Base-by-base conservation (phyloP, 2,113 vertebrate genomes). In the Corythornis vintsioides region DNA sequence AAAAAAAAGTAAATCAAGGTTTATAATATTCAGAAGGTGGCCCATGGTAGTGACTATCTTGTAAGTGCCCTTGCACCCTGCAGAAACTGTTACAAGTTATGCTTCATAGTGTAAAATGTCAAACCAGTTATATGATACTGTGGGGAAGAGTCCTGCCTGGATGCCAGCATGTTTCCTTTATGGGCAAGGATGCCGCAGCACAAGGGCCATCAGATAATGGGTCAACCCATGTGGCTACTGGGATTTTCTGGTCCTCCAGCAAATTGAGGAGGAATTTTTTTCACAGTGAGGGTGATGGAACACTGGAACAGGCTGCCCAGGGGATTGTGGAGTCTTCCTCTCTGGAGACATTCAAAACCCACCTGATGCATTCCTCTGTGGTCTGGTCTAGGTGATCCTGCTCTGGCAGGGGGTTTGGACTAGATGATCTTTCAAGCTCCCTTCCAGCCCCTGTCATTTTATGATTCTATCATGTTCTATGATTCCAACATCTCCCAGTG, bases 1-100 rank as follows among this genome's bases (percentile, higher is more conserved):
- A 86, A 92, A 91, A 96, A 96, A 91, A 94, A 95, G 94, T 97
- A 94, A 94, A 96, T 96, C 93, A 95, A 96, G 85, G 60, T 94
- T 95, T 94, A 94, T 90, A 94, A 89, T 94, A 96, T 96, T 96
- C 94, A 92, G 93, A 86, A 95, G 84, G 90, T 96, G 90, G 94
- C 91, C 88, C 64, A 18, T 93, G 63, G 82, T 92, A 92, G 89
- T 95, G 94, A 95, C 83, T 97, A 89, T 95, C 93, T 92, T 96
- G 89, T 89, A 91, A 92, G 95, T 91, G 77, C 86, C 78, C 79
- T 66, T 63, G 40, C 89, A 90, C 82, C 67, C 92, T 59, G 83
- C 92, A 95, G 93, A 93, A 95, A 95, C n/a, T 75, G 89, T 88
- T 91, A 97, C 96, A 96, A 88, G 87, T 85, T 94, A 84, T 76